Base-by-base conservation (phyloP, 2,797 vertebrate genomes). In the Gouania willdenowi region DNA sequence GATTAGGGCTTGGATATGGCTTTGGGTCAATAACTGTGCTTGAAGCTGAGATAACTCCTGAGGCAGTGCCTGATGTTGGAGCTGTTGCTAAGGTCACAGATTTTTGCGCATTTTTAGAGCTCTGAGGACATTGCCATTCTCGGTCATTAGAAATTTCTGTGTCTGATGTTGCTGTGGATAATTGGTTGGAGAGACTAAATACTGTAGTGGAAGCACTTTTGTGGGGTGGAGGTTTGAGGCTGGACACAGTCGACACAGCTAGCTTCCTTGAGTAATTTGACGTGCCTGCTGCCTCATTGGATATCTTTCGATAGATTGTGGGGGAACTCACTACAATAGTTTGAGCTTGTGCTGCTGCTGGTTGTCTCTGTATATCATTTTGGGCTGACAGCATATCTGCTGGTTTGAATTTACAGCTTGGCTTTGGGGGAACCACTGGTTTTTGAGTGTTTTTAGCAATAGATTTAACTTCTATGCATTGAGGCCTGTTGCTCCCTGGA, bases 401-500 rank as follows among this genome's bases (percentile, higher is more conserved):
- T 35, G 81, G 79, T 52, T 80, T 88, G 26, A 86, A 88, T 71
- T 87, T 90, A 58, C 73, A 88, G 55, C 41, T 87, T 7, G 81
- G 87, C 68, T 88, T 89, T 21, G 85, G 81, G 12, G 86, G 79
- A 28, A 87, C 83, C n/a, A 32, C 59, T 45, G 86, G 80, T 60
- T 90, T 90, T 64, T 82, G 66, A 24, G 78, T 75, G 38, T 70
- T 82, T 61, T 78, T 87, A 19, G 87, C 81, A 20, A 87, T 82
- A 26, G 88, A 87, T 68, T 86, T 87, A 10, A 90, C 85, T 53
- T 90, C 85, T 36, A 90, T 90, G 5, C 75, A 43, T 70, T 86
- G 85, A 35, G 75, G 64, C 18, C 66, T 76, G 26, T 37, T 78
- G 28, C 18, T 78, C 52, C 32, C 65, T 6, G 16, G 14, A 5